Evolutionary conservation across 2,113 vertebrate genomes (phyloP).

Genomic region (Manacus vitellinus): DNA sequence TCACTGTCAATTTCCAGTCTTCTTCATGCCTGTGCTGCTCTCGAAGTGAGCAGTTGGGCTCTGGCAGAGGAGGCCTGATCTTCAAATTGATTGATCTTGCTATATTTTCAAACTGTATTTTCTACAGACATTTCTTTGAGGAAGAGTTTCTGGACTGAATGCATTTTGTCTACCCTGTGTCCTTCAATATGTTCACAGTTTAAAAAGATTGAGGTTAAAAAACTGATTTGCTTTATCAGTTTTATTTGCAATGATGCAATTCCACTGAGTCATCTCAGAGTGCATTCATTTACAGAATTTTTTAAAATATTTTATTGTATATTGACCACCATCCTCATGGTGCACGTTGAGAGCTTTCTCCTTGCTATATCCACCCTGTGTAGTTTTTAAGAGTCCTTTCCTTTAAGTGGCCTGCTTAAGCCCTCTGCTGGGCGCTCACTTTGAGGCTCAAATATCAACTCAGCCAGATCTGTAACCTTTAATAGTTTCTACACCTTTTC

Average conservation of each 20-base stretch:
- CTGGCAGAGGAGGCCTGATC: neutral
- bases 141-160: neutral
- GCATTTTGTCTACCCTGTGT: neutral
- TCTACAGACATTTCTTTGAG: neutral
- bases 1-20: neutral
- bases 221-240: neutral
- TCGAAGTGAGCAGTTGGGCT: rapidly evolving
- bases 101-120: neutral
- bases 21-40: rapidly evolving
- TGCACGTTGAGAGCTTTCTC: neutral
- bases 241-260: neutral
- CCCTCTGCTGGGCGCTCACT: neutral
- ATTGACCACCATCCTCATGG: rapidly evolving
- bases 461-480: neutral
- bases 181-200: neutral
- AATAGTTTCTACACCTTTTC: neutral
- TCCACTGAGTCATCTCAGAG: neutral
- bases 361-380: neutral
- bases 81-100: neutral
- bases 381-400: neutral
- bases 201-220: neutral
- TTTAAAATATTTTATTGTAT: neutral
- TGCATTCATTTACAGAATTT: neutral
- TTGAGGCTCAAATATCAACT: neutral
- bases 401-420: neutral